phyloP scores from a whole-genome alignment of 2,797 vertebrate species.

The Mionectes olivaceus region DNA sequence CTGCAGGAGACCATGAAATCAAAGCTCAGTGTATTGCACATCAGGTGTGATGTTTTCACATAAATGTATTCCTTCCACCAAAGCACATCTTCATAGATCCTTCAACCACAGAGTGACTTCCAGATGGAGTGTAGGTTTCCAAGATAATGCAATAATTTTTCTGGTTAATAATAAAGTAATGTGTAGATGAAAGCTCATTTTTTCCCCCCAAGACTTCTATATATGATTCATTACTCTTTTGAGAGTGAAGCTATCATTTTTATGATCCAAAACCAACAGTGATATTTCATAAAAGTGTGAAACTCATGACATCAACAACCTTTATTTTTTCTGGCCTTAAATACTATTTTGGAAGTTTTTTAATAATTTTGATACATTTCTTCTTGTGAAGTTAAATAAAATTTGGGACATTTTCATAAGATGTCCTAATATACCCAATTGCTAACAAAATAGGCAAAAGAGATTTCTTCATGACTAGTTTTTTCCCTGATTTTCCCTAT shows the following conservation, averaged over 20 bases:
- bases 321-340: not conserved
- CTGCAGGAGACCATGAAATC: slow-evolving; percentile 64
- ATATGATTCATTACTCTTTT: slow-evolving; percentile 24
- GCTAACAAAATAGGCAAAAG: not conserved
- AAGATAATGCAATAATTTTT: slow-evolving; percentile 60
- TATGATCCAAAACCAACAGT: not conserved
- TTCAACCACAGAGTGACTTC: slow-evolving; percentile 43
- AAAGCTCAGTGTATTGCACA: slow-evolving; percentile 22
- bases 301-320: not conserved
- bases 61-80: slow-evolving; percentile 47
- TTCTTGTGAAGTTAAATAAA: not conserved
- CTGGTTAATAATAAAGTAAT: slow-evolving; percentile 52
- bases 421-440: rapidly evolving
- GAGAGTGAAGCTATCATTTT: slow-evolving; percentile 18
- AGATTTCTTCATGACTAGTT: not conserved
- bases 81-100: slow-evolving; percentile 34
- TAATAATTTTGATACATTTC: not conserved
- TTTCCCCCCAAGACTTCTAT: not conserved
- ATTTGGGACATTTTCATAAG: not conserved
- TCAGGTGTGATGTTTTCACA: slow-evolving; percentile 24
- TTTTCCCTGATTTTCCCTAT: not conserved
- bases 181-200: slow-evolving; percentile 28
- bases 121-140: slow-evolving; percentile 42
- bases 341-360: not conserved
- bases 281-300: slow-evolving; percentile 14